A percentile compares a stretch with the other conserved stretches of the same genome.
phyloP scores from a whole-genome alignment of 2,113 vertebrate genomes.

The Hemicordylus capensis region DNA sequence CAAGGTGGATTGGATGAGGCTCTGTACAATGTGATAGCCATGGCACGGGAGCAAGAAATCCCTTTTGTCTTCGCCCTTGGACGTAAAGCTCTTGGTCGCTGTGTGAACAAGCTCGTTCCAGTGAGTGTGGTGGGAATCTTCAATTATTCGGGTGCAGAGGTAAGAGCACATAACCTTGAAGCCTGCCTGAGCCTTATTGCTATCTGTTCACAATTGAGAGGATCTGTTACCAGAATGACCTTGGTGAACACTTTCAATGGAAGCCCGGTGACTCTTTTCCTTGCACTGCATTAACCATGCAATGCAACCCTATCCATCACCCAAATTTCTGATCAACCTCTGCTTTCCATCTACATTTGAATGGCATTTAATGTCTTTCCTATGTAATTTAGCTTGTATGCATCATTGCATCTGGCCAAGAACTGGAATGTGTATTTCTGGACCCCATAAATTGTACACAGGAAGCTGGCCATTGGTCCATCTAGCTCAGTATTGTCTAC shows the following conservation, averaged over 20 bases:
- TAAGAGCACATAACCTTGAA: conserved; percentile 65
- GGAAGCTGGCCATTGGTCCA: too few relatives aligned
- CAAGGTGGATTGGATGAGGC: conserved; percentile 96
- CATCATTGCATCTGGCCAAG: background rate
- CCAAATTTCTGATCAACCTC: background rate
- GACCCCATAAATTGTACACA: too few relatives aligned
- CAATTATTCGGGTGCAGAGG: conserved; percentile 96
- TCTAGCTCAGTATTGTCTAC: too few relatives aligned
- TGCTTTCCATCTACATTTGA: background rate
- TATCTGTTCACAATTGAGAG: too few relatives aligned
- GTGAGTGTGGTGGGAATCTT: conserved; percentile 98
- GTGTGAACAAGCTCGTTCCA: conserved; percentile 97
- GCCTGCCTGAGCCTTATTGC: too few relatives aligned
- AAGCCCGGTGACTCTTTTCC: background rate
- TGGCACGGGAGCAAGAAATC: conserved; percentile 97
- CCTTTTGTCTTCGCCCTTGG: conserved; percentile 97
- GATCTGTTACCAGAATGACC: too few relatives aligned
- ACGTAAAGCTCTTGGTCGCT: conserved; percentile 94
- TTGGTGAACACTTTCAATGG: too few relatives aligned
- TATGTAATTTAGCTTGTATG: background rate
- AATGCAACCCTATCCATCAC: background rate
- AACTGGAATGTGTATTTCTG: background rate
- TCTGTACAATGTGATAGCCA: conserved; percentile 95
- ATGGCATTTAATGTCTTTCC: background rate
- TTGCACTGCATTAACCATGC: background rate